Conservation (phyloP, 2,888 invertebrate species). For the Macrostomum cliftonense region DNA sequence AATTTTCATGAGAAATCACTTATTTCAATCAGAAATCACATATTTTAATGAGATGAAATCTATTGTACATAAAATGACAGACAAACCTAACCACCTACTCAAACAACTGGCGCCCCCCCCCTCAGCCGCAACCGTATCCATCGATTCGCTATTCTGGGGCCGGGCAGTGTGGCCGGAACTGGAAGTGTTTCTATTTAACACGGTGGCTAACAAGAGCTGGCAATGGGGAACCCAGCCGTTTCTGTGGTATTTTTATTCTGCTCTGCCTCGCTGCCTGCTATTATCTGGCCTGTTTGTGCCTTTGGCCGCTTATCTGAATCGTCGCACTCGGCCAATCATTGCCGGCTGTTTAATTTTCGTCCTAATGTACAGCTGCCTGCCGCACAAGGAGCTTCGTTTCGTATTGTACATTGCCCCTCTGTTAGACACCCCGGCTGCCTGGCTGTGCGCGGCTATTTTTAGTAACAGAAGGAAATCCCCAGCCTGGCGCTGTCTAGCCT, state of each 20-base stretch:
- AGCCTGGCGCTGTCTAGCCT: no score
- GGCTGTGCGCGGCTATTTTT: background rate
- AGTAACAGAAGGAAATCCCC: no score
- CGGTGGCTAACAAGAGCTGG: conserved; percentile 73
- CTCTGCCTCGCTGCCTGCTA: conserved; percentile 52
- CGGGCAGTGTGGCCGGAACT: conserved; percentile 82
- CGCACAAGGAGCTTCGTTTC: conserved; percentile 91
- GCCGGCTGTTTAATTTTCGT: conserved; percentile 48
- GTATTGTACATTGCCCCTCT: conserved; percentile 90
- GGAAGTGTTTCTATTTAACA: conserved; percentile 87
- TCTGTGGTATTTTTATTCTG: conserved; percentile 94
- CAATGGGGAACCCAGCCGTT: conserved; percentile 73
- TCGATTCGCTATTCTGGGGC: conserved; percentile 85
- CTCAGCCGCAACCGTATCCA: conserved; percentile 51
- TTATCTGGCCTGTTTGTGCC: conserved; percentile 18
- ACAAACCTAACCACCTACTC: no score
- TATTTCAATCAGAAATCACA: no score
- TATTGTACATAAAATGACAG: no score
- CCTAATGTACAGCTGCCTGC: conserved; percentile 72
- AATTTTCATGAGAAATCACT: no score
- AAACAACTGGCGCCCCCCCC: no score
- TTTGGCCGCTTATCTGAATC: conserved; percentile 43
- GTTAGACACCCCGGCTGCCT: conserved; percentile 68
- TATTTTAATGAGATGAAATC: no score
- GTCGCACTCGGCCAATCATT: conserved; percentile 46